Percentiles rank a stretch among this genome's conserved stretches.
Evolutionary conservation across 1,140 invertebrate species (phyloP).

Genomic region (Cydia strobilella): DNA sequence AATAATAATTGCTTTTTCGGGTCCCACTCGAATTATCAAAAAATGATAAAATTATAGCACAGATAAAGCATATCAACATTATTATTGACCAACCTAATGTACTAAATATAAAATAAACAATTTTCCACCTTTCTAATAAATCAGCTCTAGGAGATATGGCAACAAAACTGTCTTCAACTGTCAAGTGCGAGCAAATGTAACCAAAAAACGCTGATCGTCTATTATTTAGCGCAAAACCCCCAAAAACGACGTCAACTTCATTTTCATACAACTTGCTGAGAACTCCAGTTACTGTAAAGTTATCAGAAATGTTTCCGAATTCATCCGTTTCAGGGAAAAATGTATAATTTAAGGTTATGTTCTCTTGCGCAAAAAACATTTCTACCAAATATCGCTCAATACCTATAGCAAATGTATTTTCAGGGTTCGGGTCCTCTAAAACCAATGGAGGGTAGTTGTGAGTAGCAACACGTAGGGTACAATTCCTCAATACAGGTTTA

Average conservation of each 20-base stretch:
- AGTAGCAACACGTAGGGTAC: conserved; percentile 12
- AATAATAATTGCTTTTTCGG: not conserved
- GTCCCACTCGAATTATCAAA: not conserved
- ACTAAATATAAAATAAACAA: conserved; percentile 13
- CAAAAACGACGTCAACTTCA: conserved; percentile 10
- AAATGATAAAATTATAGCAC: not conserved
- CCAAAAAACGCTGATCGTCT: not conserved
- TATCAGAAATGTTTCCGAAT: conserved; percentile 26
- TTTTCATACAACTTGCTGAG: not conserved
- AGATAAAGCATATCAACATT: not conserved
- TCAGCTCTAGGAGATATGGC: not conserved
- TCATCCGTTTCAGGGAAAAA: conserved; percentile 18
- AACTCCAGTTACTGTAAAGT: conserved; percentile 6
- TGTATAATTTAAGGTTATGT: conserved; percentile 13
- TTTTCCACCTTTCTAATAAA: conserved; percentile 22
- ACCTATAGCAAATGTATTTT: not conserved
- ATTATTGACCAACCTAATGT: not conserved
- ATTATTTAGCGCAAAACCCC: conserved; percentile 3
- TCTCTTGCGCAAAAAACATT: not conserved
- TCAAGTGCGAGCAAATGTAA: not conserved
- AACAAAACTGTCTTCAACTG: conserved; percentile 14
- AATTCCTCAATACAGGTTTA: conserved; percentile 22
- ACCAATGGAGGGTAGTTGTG: conserved; percentile 7
- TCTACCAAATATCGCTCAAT: conserved; percentile 13
- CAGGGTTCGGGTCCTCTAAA: not conserved